These are phyloP conservation scores for Galeopterus variegatus DNA, from an alignment of 2,113 vertebrate genomes.

Conservation along the genomic window DNA sequence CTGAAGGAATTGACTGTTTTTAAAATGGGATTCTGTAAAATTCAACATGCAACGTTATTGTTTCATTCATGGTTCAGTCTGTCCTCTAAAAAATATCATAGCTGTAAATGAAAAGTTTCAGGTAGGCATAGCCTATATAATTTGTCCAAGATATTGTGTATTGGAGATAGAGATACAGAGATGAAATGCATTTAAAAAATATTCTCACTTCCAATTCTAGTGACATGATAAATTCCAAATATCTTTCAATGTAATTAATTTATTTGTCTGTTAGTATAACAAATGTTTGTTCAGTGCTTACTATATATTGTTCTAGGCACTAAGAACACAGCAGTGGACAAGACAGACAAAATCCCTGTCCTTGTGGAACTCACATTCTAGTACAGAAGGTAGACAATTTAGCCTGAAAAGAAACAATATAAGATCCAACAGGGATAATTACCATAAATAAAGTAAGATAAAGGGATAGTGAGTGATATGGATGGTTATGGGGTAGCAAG, in stretches of 20 bases:
- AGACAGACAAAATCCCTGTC: not conserved
- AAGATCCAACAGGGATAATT: not conserved
- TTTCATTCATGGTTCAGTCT: not conserved
- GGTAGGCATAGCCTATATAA: not conserved
- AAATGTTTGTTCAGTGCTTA: not conserved
- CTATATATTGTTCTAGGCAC: not conserved
- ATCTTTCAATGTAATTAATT: not conserved
- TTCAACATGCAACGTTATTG: not conserved
- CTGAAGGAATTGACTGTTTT: conserved; percentile 1
- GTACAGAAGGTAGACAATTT: not conserved
- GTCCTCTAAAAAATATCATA: not conserved
- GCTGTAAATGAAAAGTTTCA: not conserved
- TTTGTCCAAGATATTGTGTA: not conserved
- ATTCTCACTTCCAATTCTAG: not conserved
- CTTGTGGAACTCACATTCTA: not conserved
- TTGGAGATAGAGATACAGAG: not conserved
- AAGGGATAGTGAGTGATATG: not conserved
- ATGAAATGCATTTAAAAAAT: not conserved
- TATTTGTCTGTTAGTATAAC: not conserved
- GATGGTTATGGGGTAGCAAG: not conserved
- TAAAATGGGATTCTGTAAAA: not conserved
- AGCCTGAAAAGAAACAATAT: not conserved
- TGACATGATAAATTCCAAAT: not conserved
- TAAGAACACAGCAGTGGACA: not conserved
- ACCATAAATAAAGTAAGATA: not conserved